Conservation (phyloP, 53 echinoderm and acorn worm species). For the Holothuria leucospilota region DNA sequence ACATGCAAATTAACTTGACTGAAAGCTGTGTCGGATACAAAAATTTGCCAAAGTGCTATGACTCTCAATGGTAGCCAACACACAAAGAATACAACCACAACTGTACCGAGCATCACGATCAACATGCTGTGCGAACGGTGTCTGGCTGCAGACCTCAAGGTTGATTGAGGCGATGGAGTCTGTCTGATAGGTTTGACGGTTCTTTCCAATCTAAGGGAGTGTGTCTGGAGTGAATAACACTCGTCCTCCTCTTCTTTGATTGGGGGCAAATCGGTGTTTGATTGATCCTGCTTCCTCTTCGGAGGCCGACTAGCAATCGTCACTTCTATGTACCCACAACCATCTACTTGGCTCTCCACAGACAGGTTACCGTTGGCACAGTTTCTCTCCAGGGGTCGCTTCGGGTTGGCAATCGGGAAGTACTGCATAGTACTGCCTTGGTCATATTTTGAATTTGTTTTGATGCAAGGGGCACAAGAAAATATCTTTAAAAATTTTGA, state of each 20-base stretch:
- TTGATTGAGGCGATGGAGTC: neutral
- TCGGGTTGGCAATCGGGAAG: conserved; percentile 4
- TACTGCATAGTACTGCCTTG: neutral
- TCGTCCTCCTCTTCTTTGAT: conserved; percentile 27
- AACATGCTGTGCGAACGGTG: conserved; percentile 72
- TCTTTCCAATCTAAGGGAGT: neutral
- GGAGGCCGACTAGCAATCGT: neutral
- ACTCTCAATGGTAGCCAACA: conserved; percentile 84
- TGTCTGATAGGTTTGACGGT: neutral
- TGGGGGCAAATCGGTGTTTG: neutral
- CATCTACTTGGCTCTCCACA: neutral
- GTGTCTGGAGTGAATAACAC: neutral
- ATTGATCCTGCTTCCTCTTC: neutral
- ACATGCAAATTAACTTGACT: conserved; percentile 39
- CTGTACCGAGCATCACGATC: conserved; percentile 81
- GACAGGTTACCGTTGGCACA: neutral
- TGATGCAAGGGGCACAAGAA: conserved; percentile 8
- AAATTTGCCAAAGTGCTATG: conserved; percentile 76
- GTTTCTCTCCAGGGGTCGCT: conserved; percentile 4
- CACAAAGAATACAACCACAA: conserved; percentile 84
- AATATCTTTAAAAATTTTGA: neutral
- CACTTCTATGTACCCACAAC: conserved; percentile 22
- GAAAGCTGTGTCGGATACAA: conserved; percentile 32
- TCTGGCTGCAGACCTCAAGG: neutral
- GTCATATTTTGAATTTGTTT: neutral